Evolutionary conservation across 2,888 invertebrate species (phyloP), one percentile per base, ranked within the genome.

Genomic region (Melolontha melolontha): DNA sequence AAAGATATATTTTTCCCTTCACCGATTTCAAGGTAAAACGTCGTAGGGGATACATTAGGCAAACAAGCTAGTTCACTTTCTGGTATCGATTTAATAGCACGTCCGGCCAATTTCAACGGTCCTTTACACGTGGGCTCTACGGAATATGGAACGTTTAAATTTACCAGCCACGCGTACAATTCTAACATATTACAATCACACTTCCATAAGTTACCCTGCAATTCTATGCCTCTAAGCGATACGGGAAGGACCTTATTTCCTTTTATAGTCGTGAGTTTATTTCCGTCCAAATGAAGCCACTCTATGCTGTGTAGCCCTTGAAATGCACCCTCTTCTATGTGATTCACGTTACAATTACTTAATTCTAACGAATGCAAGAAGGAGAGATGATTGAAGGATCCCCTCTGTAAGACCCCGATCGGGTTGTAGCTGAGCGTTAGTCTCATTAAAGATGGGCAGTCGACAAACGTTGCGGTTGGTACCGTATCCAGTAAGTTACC

Each of bases 171-270:
- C 72, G 87, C 84, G 78, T 93, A 90, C 78, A 95, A 84, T 76
- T 92, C 90, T 74, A 91, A 85, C 77, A 95, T 86, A 75, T 90
- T 88, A 82, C 96, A 96, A 83, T 95, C 94, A 83, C 96, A 96
- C 75, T 89, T 87, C 96, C 95, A 96, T 73, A 92, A 91, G 86
- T 96, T 96, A 80, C 91, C 91, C 81, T 95, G 92, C 74, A 96
- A 84, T 77, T 92, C 91, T 68, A 95, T 88, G 68, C 93, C 94
- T 76, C 92, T 90, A 75, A 95, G 84, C 54, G 90, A 89, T 71
- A 90, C 89, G 12, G 94, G 93, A 68, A 93, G 86, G 76, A 92
- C 88, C 78, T 88, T 88, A 68, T 86, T 86, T 57, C 91, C 92
- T 79, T 88, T 87, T 76, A 94, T 88, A 76, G 88, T 89, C 67